Base-by-base conservation (phyloP, 37 sponge, comb jelly and placozoan genomes). In the Aplysina aerophoba region DNA sequence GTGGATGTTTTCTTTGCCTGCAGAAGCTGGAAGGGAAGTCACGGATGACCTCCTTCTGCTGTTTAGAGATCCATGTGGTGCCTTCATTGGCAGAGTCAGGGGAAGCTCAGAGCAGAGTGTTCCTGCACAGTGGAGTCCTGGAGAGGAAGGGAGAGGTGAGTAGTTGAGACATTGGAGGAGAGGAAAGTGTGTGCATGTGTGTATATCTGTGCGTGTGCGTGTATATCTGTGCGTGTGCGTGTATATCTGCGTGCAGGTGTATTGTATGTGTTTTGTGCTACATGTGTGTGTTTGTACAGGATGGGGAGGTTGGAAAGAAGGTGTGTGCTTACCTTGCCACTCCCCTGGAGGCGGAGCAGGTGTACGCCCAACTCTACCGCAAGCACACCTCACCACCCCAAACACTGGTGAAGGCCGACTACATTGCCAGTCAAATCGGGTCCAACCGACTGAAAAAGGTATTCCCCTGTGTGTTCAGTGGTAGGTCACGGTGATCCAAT, bases 391-490 rank as follows among this genome's bases (percentile, higher is more conserved):
- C 56, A n/a, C 62, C 89, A 15, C 92, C 90, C 58, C 88, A 93
- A 81, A 34, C 31, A 73, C 71, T 91, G 72, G 73, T 44, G 59
- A 91, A 85, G 66, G 69, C 60, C 16, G 17, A 75, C 72, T 90
- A 84, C 78, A 59, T 94, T 60, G 85, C 95, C 27, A 30, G 71
- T 27, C 75, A 73, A 25, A 74, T 94, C n/a, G 97, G 97, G n/a
- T 97, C 97, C 8, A 83, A 92, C 53, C 75, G 67, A 39, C 97
- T 97, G 20, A 87, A 84, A 69, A 91, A 97, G 91, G 97, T 94
- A 35, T 0, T 8, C 50, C 50, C 8, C 3, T 8, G 8, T 11
- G 50, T 44, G 50, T 44, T 8, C 50, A 44, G n/a, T n/a, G n/a
- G n/a, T n/a, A n/a, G n/a, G n/a, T n/a, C 50, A 44, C 27, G 5